Percentiles rank a stretch among this genome's conserved stretches.
These are phyloP conservation scores for Chironomus tepperi DNA, from an alignment of 1,140 invertebrate genomes.

Conservation along the genomic window DNA sequence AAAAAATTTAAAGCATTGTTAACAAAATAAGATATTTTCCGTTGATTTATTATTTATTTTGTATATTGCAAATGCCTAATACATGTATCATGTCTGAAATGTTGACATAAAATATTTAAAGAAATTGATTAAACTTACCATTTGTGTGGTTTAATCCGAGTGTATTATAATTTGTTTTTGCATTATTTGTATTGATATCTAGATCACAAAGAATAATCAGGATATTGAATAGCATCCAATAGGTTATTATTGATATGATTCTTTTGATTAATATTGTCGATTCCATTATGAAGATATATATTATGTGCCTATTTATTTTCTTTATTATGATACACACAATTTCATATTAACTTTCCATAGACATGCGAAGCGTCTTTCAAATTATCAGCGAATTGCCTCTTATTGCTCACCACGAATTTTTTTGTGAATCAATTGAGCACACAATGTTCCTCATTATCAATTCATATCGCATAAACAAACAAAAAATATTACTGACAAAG, in stretches of 20 bases:
- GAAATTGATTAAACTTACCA: background rate
- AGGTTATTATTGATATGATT: slow-evolving; percentile 17
- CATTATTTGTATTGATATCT: background rate
- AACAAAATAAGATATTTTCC: no score
- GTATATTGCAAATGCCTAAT: no score
- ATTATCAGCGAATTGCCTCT: background rate
- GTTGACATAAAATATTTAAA: slow-evolving; percentile 15
- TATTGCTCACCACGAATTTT: background rate
- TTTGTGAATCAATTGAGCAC: background rate
- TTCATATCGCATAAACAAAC: slow-evolving; percentile 10
- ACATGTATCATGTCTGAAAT: background rate
- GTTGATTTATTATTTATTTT: no score
- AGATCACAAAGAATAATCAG: background rate
- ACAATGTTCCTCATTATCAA: slow-evolving; percentile 17
- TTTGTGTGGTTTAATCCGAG: slow-evolving; percentile 1
- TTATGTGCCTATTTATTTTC: background rate
- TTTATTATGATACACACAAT: background rate
- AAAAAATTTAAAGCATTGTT: background rate
- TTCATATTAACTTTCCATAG: background rate
- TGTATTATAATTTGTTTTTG: background rate
- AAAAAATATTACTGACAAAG: background rate
- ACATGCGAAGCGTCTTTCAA: background rate
- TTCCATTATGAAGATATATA: background rate
- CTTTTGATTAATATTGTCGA: slow-evolving; percentile 11
- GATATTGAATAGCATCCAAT: slow-evolving; percentile 11